Percentiles rank a stretch among this genome's conserved stretches.
These are phyloP conservation scores for Spermophilus dauricus DNA, from an alignment of 2,113 vertebrate genomes.

Conservation along the genomic window DNA sequence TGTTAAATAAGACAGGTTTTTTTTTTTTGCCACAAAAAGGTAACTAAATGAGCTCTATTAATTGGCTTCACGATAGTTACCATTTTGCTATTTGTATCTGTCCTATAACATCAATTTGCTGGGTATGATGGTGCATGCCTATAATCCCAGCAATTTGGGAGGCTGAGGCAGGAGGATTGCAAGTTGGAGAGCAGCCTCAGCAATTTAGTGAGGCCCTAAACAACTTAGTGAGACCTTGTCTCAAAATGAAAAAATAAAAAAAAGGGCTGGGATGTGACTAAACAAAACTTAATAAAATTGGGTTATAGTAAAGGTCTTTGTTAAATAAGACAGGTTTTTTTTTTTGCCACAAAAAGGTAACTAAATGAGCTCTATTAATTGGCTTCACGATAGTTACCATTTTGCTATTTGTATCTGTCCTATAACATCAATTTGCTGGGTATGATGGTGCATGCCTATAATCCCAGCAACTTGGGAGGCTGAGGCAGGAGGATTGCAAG, in stretches of 20 bases:
- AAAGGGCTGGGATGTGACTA: not conserved
- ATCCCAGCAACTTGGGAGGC: not conserved
- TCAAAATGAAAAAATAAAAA: not conserved
- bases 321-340: not conserved
- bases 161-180: not conserved
- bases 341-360: not conserved
- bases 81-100: not conserved
- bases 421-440: not conserved
- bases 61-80: not conserved
- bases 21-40: not conserved
- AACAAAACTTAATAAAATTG: not conserved
- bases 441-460: not conserved
- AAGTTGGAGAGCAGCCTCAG: not conserved
- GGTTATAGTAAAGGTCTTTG: not conserved
- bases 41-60: not conserved
- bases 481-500: not conserved
- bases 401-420: not conserved
- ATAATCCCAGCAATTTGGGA: not conserved
- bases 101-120: not conserved
- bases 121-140: not conserved
- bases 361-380: not conserved
- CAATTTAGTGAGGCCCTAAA: not conserved
- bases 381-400: not conserved
- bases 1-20: not conserved
- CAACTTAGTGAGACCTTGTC: not conserved